These are phyloP conservation scores for Leptoclinus maculatus DNA, from an alignment of 2,797 vertebrate genomes.

Conservation along the genomic window DNA sequence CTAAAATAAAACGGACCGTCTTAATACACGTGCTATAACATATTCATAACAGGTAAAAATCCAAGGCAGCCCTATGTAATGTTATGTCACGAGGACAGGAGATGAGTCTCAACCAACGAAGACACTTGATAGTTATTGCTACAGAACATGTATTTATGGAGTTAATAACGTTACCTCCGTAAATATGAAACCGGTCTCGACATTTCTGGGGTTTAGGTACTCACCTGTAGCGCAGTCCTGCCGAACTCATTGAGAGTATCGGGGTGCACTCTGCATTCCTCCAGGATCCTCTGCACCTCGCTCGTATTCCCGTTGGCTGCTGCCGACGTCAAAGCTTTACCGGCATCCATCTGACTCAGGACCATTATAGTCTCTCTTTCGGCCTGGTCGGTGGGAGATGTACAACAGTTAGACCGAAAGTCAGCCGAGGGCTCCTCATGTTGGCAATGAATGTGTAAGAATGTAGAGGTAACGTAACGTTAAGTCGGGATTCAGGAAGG, in stretches of 20 bases:
- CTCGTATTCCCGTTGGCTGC: slow-evolving; percentile 86
- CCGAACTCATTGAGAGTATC: slow-evolving; percentile 90
- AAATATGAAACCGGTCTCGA: neutral
- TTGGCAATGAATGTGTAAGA: neutral
- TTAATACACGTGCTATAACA: neutral
- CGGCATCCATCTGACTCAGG: slow-evolving; percentile 84
- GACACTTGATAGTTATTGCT: no score
- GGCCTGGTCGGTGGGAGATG: slow-evolving; percentile 37
- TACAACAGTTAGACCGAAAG: neutral
- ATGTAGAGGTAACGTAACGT: neutral
- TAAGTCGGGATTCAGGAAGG: neutral
- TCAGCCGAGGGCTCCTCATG: no score
- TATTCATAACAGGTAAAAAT: neutral
- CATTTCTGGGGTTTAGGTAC: neutral
- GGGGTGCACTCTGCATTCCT: slow-evolving; percentile 87
- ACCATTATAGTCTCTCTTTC: slow-evolving; percentile 81
- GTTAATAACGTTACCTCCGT: no score
- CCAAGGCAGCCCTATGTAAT: neutral
- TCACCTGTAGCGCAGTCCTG: slow-evolving; percentile 91
- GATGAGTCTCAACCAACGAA: neutral
- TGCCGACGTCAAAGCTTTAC: slow-evolving; percentile 87
- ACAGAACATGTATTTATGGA: no score
- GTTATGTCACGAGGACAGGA: neutral
- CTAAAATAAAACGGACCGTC: neutral
- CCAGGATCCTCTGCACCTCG: slow-evolving; percentile 88